A percentile compares a stretch with the other conserved stretches of the same genome.
Conservation (phyloP, 2,113 vertebrate species). For the Cephalopholis sonnerati region DNA sequence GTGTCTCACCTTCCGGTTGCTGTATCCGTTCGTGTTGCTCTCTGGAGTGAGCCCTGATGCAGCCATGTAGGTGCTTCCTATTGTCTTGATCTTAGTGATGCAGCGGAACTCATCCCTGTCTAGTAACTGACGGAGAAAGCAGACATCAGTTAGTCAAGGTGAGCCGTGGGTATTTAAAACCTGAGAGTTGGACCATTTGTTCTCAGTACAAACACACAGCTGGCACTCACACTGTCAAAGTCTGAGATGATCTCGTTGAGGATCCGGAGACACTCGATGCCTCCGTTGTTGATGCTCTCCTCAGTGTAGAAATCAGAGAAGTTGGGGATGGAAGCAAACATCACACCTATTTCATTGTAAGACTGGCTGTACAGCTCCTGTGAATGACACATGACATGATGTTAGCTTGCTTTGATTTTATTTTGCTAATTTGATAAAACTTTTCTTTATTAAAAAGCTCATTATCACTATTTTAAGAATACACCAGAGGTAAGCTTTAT, state of each 20-base stretch:
- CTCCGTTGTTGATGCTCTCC: conserved; percentile 96
- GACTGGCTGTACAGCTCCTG: conserved; percentile 98
- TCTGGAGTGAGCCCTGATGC: conserved; percentile 93
- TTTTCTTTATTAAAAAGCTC: not conserved
- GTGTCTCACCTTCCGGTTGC: conserved; percentile 83
- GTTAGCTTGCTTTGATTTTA: not conserved
- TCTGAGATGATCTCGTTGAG: conserved; percentile 99
- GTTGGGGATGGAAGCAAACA: conserved; percentile 98
- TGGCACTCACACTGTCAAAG: conserved; percentile 92
- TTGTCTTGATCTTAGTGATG: conserved; percentile 99
- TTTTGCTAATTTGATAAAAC: not conserved
- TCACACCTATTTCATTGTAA: conserved; percentile 94
- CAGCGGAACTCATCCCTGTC: conserved; percentile 92
- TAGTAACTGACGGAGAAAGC: conserved; percentile 85
- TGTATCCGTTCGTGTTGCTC: conserved; percentile 84
- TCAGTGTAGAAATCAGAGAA: conserved; percentile 98
- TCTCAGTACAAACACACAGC: not conserved
- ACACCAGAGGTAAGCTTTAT: not conserved
- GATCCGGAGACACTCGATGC: conserved; percentile 95
- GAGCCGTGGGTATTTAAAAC: not conserved
- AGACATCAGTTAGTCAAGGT: not conserved
- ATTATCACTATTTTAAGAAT: not conserved
- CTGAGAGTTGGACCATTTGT: not conserved
- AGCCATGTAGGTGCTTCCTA: conserved; percentile 98
- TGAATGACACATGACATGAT: conserved; percentile 20